phyloP scores from a whole-genome alignment of 2,888 invertebrate genomes.

The Linnaemya vulpina region DNA sequence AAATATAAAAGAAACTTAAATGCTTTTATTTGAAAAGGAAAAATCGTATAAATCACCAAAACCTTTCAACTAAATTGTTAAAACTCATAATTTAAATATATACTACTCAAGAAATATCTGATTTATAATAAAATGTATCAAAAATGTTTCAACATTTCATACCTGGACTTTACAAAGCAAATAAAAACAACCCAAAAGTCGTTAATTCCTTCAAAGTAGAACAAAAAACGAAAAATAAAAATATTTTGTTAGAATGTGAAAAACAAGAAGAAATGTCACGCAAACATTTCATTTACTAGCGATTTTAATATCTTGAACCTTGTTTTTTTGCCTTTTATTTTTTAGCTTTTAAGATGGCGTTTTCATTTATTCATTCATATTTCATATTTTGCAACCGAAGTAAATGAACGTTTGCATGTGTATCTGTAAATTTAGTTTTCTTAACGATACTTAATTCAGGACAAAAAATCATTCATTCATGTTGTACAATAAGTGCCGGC shows the following conservation, averaged over 20 bases:
- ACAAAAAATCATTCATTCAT: constrained; percentile 40
- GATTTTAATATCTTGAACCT: constrained; percentile 50
- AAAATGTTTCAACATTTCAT: constrained; percentile 48
- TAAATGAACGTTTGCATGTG: constrained; percentile 8
- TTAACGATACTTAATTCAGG: constrained; percentile 49
- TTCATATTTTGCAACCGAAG: constrained; percentile 55
- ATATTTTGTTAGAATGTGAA: constrained; percentile 16
- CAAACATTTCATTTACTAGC: constrained; percentile 64
- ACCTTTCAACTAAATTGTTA: constrained; percentile 62
- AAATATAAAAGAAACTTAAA: neutral
- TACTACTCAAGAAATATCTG: constrained; percentile 27
- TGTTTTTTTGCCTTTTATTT: constrained; percentile 1
- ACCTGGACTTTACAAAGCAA: constrained; percentile 57
- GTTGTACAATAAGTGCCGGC: constrained; percentile 71
- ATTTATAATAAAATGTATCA: constrained; percentile 16
- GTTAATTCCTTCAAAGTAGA: constrained; percentile 20
- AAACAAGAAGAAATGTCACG: constrained; percentile 48
- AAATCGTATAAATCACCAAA: constrained; percentile 48
- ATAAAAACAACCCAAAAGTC: constrained; percentile 23
- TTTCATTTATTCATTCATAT: constrained; percentile 54
- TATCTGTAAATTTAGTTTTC: constrained; percentile 54
- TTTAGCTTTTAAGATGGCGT: constrained; percentile 55
- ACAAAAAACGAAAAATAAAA: constrained; percentile 33
- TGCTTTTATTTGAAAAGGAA: neutral
- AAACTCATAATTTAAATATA: constrained; percentile 51